Evolutionary conservation across 2,888 invertebrate genomes (phyloP).

Genomic region (Eupithecia vulgata): DNA sequence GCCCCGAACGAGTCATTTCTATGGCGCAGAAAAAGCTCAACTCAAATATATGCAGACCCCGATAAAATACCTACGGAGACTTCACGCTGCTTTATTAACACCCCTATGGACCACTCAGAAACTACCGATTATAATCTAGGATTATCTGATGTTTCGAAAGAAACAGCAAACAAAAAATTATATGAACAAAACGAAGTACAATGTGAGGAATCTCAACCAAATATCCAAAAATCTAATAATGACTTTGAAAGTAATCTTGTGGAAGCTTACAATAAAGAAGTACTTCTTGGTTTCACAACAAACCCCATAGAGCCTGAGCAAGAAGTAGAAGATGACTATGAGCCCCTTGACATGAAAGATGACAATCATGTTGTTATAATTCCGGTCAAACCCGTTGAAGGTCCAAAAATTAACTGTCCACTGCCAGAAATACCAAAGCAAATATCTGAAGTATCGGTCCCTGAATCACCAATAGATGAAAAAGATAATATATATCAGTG

Average conservation of each 20-base stretch:
- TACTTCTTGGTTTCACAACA: slow-evolving; percentile 67
- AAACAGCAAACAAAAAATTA: slow-evolving; percentile 46
- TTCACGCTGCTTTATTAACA: slow-evolving; percentile 67
- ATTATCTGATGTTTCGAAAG: slow-evolving; percentile 40
- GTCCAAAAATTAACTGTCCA: slow-evolving; percentile 78
- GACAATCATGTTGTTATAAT: slow-evolving; percentile 67
- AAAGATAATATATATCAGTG: slow-evolving; percentile 78
- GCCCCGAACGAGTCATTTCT: slow-evolving; percentile 87
- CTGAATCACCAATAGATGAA: slow-evolving; percentile 45
- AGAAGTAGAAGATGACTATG: slow-evolving; percentile 75
- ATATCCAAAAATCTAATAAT: slow-evolving; percentile 55
- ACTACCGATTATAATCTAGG: slow-evolving; percentile 18
- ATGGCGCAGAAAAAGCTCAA: slow-evolving; percentile 82
- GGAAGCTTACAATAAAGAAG: slow-evolving; percentile 77
- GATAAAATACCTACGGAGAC: slow-evolving; percentile 68
- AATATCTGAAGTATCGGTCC: slow-evolving; percentile 46
- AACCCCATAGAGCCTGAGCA: slow-evolving; percentile 59
- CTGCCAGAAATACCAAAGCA: slow-evolving; percentile 77
- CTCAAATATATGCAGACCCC: slow-evolving; percentile 71
- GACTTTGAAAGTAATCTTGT: slow-evolving; percentile 78
- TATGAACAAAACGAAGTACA: slow-evolving; percentile 56
- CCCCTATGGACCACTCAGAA: slow-evolving; percentile 59
- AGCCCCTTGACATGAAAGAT: slow-evolving; percentile 73
- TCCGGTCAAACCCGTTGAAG: slow-evolving; percentile 65
- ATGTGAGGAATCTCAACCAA: slow-evolving; percentile 57